Base-by-base conservation (phyloP, 2,113 vertebrate genomes). In the Symphodus melops region DNA sequence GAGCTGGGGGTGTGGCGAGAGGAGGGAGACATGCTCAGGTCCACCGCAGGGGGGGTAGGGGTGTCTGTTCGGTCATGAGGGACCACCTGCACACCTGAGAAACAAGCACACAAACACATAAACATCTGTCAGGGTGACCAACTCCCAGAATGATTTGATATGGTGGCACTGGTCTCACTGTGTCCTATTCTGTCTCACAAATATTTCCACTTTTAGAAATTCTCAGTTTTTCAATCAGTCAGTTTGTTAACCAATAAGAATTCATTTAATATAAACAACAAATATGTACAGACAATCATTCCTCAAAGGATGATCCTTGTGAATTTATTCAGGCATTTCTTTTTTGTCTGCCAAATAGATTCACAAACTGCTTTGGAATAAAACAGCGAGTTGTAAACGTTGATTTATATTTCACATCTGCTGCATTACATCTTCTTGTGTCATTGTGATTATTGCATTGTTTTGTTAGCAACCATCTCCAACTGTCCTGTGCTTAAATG, bases 21-120 rank as follows among this genome's bases (percentile, higher is more conserved):
- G 11, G 95, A 95, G 53, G 96, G 96, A 0, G 97, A 98, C 85
- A 97, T 93, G 86, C 97, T 97, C 86, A 98, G 95, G 89, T 98
- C 97, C 78, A 98, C 94, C 5, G 96, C 94, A 0, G 96, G 96
- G 7, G 95, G 86, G 1, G 94, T 96, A 41, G 85, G 94, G 20
- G 94, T 92, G 1, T 96, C 96, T 41, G 92, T 90, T 21, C 94
- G 95, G 71, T 96, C 94, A 4, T 90, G 94, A 75, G 94, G 89
- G 80, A 95, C 90, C 64, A 95, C 87, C 79, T 92, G 88, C 59
- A 92, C 62, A 85, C 92, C 94, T 94, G 81, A 36, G 21, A 23
- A 39, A 68, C 28, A 73, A 25, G 57, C 21, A 78, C 56, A 77
- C n/a, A 75, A n/a, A n/a, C 8, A 77, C 44, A 72, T 54, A 16